Base-by-base conservation (phyloP, 2,888 invertebrate species). In the Tricholauxania praeusta region DNA sequence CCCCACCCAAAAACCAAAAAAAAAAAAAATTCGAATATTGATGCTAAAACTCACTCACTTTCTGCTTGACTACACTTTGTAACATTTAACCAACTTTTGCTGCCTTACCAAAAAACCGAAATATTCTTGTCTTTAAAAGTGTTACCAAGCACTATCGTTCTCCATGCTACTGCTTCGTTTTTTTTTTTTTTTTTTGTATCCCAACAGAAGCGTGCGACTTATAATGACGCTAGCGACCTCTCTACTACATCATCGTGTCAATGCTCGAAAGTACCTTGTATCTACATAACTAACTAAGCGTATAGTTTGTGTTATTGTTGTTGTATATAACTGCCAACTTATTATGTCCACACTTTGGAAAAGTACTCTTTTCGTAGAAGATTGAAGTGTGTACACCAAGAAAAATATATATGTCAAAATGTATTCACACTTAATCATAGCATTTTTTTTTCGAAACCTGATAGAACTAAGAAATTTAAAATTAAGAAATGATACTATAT, bases 231-330 rank as follows among this genome's bases (percentile, higher is more conserved):
- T 12, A 60, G 55, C 64, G 72, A 59, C 67, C 74, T 70, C 65
- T 70, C 80, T 79, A 81, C 83, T 78, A 79, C 74, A 75, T 71
- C 75, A 74, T 72, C 80, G 78, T 82, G 83, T 82, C 82, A 82
- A 81, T 83, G 81, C 79, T 79, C 80, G 78, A 78, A 77, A 79
- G 75, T 79, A 75, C 74, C 78, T 78, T 75, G 76, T 81, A 84
- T 83, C 84, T 82, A 80, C 83, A 84, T 81, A 82, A 81, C 82
- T 80, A 83, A 83, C 84, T 82, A 81, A 83, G 83, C 84, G 82
- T 83, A 78, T 80, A 76, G 73, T 60, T 72, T 51, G 65, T 22
- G 59, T 60, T 64, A 51, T 39, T 67, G 71, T 14, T 64, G 22
- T 57, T 68, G 49, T 60, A 22, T 39, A 59, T 48, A 59, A 51